Evolutionary conservation across 1,140 invertebrate genomes (phyloP), one percentile per base, ranked within the genome.

Genomic region (Microplitis demolitor): DNA sequence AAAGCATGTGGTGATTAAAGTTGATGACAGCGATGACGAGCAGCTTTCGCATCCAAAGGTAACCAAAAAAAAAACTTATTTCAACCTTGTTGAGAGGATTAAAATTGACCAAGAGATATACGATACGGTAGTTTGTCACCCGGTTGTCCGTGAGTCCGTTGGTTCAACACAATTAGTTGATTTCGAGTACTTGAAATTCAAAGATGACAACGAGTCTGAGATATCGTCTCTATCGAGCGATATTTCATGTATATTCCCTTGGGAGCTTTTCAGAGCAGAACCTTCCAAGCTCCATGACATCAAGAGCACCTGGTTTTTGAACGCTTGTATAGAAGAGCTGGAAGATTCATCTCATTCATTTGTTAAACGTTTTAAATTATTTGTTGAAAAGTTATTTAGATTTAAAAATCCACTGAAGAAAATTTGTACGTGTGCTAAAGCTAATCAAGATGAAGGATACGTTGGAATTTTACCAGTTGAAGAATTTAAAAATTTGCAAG

Each of bases 41-140:
- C 3, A 69, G 4, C 1, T 54, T 51, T 11, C 4, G 4, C 56
- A 69, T 11, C 67, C 72, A 4, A 63, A 51, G 50, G 67, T 73
- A 8, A 63, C 60, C 1, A 39, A 62, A 4, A 69, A 69, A 66
- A 64, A 37, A 24, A 66, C 67, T 4, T 70, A 58, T 37, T 70
- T 70, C 45, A 60, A 69, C 33, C 13, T 74, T 14, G 53, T 63
- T 13, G 5, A 50, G 2, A 39, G 34, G 1, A n/a, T 63, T 60
- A 56, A 24, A 14, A 58, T 4, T 0, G 45, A 66, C 66, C 11
- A n/a, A 5, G 14, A 61, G 33, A 50, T 34, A 2, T 13, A 4
- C 13, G 56, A 62, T 8, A 39, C 3, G 14, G 66, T 53, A 54
- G 9, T n/a, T 56, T 5, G n/a, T 39, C 60, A 66, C 56, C 72